phyloP scores from a whole-genome alignment of 2,113 vertebrate genomes.

The Arvicanthis niloticus region DNA sequence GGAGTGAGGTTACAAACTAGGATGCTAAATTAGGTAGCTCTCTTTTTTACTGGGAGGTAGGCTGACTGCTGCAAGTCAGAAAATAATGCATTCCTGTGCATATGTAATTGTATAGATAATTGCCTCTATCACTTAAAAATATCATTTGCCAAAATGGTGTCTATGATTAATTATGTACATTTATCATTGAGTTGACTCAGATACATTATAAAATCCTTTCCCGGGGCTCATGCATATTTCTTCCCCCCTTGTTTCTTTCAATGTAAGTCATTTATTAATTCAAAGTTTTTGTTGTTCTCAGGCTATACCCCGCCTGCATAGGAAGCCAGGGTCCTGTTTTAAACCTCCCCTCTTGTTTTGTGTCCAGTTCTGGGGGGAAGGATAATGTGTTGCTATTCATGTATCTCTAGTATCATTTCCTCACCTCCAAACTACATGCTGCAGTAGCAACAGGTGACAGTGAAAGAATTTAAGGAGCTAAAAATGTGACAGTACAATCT shows the following conservation, averaged over 20 bases:
- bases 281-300: constrained; percentile 20
- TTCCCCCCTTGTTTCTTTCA: constrained; percentile 63
- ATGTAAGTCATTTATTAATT: constrained; percentile 57
- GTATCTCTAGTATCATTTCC: not conserved
- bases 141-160: constrained; percentile 78
- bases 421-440: not conserved
- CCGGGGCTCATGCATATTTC: constrained; percentile 56
- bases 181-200: constrained; percentile 66
- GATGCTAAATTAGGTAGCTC: constrained; percentile 35
- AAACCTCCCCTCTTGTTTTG: not conserved
- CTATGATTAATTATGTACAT: constrained; percentile 81
- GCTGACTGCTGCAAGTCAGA: constrained; percentile 69
- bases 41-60: constrained; percentile 54
- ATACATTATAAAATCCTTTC: constrained; percentile 72
- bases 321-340: not conserved
- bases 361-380: not conserved
- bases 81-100: constrained; percentile 75
- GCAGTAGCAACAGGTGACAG: not conserved
- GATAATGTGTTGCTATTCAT: not conserved
- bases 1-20: constrained; percentile 49
- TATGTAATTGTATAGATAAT: constrained; percentile 79
- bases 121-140: constrained; percentile 81
- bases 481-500: not conserved
- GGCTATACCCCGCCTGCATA: constrained; percentile 31
- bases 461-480: not conserved